These are phyloP conservation scores for Spea hammondii DNA, from an alignment of 2,797 vertebrate genomes.

Conservation along the genomic window DNA sequence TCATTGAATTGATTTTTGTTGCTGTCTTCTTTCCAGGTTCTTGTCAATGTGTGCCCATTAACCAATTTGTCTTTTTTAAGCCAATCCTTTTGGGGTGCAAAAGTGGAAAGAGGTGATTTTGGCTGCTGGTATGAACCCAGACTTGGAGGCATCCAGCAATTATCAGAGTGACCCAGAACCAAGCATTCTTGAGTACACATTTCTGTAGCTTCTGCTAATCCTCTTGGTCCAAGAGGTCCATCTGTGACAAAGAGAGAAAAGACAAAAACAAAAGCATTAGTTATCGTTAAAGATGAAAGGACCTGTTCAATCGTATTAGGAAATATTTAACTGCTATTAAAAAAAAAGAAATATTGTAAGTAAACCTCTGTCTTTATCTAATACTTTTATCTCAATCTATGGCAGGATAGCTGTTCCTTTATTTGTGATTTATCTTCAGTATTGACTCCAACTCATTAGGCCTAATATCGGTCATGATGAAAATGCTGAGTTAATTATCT, in stretches of 20 bases:
- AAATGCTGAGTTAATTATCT: too few species aligned
- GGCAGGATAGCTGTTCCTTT: too few species aligned
- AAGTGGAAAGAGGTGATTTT: constrained; percentile 90
- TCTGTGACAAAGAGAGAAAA: constrained; percentile 66
- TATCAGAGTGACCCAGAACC: constrained; percentile 96
- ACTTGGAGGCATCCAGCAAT: constrained; percentile 98
- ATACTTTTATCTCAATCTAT: too few species aligned
- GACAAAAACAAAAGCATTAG: neutral
- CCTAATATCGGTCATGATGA: too few species aligned
- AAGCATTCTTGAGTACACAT: constrained; percentile 99
- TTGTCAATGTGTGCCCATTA: constrained; percentile 95
- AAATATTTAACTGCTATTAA: too few species aligned
- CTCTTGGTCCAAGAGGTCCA: constrained; percentile 90
- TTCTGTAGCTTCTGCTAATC: constrained; percentile 96
- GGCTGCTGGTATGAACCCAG: constrained; percentile 89
- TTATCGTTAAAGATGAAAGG: too few species aligned
- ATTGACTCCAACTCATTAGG: too few species aligned
- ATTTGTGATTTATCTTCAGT: too few species aligned
- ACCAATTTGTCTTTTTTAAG: constrained; percentile 95
- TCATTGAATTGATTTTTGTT: constrained; percentile 92
- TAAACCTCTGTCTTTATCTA: too few species aligned
- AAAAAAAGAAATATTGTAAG: too few species aligned
- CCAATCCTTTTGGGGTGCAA: constrained; percentile 93
- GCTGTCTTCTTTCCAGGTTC: constrained; percentile 93
- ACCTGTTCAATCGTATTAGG: too few species aligned